These are phyloP conservation scores for Callochromis pleurospilus DNA, from an alignment of 2,113 vertebrate genomes.

Conservation along the genomic window DNA sequence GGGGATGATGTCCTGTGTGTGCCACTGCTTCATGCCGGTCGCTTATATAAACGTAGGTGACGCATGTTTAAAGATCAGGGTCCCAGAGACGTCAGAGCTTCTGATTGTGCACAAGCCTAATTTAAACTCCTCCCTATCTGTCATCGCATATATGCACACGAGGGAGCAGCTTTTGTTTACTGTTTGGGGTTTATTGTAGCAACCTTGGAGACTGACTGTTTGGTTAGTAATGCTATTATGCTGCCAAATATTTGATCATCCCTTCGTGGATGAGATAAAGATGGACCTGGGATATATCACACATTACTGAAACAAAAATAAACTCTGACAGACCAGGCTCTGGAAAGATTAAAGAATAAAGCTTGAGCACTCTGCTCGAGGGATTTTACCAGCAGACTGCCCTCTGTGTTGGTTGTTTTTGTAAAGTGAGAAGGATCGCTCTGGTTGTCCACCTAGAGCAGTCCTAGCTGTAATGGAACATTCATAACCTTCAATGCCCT, in stretches of 20 bases:
- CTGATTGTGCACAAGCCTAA: not conserved
- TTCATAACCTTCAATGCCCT: conserved; percentile 52
- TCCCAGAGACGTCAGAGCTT: not conserved
- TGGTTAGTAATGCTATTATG: conserved; percentile 7
- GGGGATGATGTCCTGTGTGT: not conserved
- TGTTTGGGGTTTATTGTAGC: not conserved
- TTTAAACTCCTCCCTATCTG: not conserved
- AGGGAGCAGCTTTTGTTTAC: conserved; percentile 4
- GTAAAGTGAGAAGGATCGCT: conserved; percentile 12
- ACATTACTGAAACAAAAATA: not conserved
- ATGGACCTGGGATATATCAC: not conserved
- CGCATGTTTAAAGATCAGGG: not conserved
- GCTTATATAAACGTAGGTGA: conserved; percentile 26
- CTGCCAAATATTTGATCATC: conserved; percentile 41
- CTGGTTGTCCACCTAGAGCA: not conserved
- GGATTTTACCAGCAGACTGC: not conserved
- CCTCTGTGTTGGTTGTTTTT: not conserved
- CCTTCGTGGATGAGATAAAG: conserved; percentile 10
- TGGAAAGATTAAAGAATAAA: not conserved
- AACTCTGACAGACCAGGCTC: not conserved
- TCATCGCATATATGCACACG: not conserved
- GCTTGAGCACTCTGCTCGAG: not conserved
- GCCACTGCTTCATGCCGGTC: not conserved
- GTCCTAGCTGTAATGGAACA: conserved; percentile 46
- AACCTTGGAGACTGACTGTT: not conserved